A percentile compares a stretch with the other conserved stretches of the same genome.
Conservation (phyloP, 2,113 vertebrate species). For the Galbula dea region DNA sequence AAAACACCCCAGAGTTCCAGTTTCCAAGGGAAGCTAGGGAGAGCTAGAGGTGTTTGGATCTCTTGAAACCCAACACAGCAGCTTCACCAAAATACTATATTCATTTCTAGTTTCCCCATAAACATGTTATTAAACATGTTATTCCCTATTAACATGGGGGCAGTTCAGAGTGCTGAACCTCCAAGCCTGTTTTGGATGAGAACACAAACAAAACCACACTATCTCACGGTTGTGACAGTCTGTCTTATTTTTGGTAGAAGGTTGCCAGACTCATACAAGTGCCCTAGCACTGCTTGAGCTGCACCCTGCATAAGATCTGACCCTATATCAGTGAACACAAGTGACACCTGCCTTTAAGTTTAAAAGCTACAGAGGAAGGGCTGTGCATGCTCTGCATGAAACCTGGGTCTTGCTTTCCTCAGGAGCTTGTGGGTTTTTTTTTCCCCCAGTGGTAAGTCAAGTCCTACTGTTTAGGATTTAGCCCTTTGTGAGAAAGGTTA, state of each 20-base stretch:
- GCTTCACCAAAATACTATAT: background rate
- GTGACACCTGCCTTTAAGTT: background rate
- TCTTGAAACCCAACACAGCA: background rate
- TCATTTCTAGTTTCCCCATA: background rate
- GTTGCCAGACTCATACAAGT: background rate
- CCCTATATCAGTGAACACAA: background rate
- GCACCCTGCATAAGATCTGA: too few species aligned
- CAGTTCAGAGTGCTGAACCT: background rate
- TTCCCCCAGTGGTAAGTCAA: background rate
- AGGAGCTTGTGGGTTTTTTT: background rate
- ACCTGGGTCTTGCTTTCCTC: background rate
- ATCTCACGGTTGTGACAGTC: background rate
- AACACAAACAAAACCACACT: background rate
- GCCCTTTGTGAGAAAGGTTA: background rate
- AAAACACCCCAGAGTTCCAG: background rate
- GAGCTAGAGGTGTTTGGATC: background rate
- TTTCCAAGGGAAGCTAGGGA: background rate
- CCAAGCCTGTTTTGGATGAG: background rate
- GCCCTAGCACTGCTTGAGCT: background rate
- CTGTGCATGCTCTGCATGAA: background rate
- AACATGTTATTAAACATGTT: too few species aligned
- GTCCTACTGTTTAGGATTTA: background rate
- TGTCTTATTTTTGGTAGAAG: background rate
- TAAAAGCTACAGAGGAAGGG: background rate
- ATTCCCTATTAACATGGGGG: fast-evolving